Evolutionary conservation across 2,113 vertebrate genomes (phyloP), one percentile per base, ranked within the genome.

Genomic region (Amblyornis subalaris): DNA sequence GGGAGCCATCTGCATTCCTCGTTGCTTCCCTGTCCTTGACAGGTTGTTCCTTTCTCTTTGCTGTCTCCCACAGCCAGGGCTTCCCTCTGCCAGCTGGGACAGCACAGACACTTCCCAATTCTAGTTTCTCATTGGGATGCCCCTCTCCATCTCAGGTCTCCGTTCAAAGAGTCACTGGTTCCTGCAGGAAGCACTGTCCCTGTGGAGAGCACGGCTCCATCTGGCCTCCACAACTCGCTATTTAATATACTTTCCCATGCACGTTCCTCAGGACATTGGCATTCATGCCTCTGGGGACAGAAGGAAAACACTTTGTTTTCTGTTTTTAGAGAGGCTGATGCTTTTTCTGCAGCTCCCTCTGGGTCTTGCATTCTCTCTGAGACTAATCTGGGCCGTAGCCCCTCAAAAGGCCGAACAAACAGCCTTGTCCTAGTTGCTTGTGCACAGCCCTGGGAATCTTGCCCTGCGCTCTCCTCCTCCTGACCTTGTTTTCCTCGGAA

Each of bases 201-300:
- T 24, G 4, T 20, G 55, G 55, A 80, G 5, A 93, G 20, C 45
- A 14, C 22, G 64, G 75, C 50, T 95, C 58, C 0, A 28, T 77
- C 84, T 75, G 74, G 89, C 81, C 85, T 92, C 78, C n/a, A 51
- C n/a, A 12, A 31, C 51, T 77, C 0, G 1, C 33, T 81, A 69
- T 79, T 86, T 81, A 86, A 96, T 87, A 77, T 93, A 72, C 83
- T 72, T 89, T 97, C 87, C 89, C 87, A 94, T 87, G 87, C 83
- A 55, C 0, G 11, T 93, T 95, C 60, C 67, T 55, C 6, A 3
- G 47, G 90, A 93, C 86, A 83, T 88, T 25, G 9, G 65, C 84
- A 88, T 96, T 83, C 3, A 2, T 64, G 86, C 45, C 92, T 72
- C 78, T 14, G 24, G 78, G 89, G 90, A 96, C 58, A 84, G 85